These are phyloP conservation scores for Coleophora flavipennella DNA, from an alignment of 2,888 invertebrate species.

Conservation along the genomic window DNA sequence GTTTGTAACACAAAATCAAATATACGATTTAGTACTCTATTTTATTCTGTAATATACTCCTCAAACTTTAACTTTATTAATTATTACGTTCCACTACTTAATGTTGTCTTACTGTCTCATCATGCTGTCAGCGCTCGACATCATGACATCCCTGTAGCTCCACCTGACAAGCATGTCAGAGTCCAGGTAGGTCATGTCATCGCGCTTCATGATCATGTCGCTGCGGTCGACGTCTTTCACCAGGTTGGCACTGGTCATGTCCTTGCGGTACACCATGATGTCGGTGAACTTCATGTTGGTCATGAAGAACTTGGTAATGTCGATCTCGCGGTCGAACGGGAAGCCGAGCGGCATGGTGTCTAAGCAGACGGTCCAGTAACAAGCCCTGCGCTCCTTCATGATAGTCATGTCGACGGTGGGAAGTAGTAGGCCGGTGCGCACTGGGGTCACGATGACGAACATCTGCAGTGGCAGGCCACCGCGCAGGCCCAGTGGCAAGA, in stretches of 20 bases:
- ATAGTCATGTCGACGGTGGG: constrained; percentile 54
- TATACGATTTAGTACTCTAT: too few relatives aligned
- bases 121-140: constrained; percentile 50
- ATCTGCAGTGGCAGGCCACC: constrained; percentile 77
- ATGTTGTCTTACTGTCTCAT: constrained; percentile 30
- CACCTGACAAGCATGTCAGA: constrained; percentile 45
- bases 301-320: constrained; percentile 71
- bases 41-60: too few relatives aligned
- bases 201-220: constrained; percentile 54
- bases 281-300: constrained; percentile 79
- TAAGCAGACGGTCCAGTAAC: constrained; percentile 67
- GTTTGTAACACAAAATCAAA: too few relatives aligned
- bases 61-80: too few relatives aligned
- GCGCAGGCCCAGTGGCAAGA: constrained; percentile 78
- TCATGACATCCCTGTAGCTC: constrained; percentile 56
- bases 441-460: constrained; percentile 75
- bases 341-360: constrained; percentile 80
- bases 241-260: constrained; percentile 42
- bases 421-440: constrained; percentile 58
- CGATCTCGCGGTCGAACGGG: constrained; percentile 81
- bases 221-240: constrained; percentile 48
- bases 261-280: constrained; percentile 75
- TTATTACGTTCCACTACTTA: too few relatives aligned
- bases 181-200: constrained; percentile 56
- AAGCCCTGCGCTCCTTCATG: constrained; percentile 66